Base-by-base conservation (phyloP, 1,140 invertebrate genomes). In the Orussus abietinus region DNA sequence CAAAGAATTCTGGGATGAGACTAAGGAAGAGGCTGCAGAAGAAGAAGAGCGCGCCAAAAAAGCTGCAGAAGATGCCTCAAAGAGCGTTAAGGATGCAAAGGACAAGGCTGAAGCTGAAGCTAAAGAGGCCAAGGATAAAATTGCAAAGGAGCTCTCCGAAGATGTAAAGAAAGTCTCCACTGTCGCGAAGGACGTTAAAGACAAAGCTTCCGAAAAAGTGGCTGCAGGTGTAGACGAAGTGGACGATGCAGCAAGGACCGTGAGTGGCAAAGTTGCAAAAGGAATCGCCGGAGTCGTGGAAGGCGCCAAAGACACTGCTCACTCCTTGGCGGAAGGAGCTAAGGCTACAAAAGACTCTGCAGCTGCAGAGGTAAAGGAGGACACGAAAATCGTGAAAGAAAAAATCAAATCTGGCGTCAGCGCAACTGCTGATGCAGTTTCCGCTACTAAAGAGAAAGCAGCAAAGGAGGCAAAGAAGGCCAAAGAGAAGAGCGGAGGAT, bases 1-100 rank as follows among this genome's bases (percentile, higher is more conserved):
- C 7, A 61, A 60, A n/a, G 49, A 60, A 32, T 49, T 62, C 33
- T 34, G 59, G 10, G 53, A 40, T n/a, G 38, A 44, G 10, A 38
- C 38, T 26, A n/a, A 40, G 42, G 13, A 45, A 14, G 34, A 42
- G 25, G 37, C 9, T 22, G n/a, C 40, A 5, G 12, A 39, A 10
- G 32, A 36, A 12, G 36, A 40, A 36, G 19, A 6, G 25, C 25
- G 17, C n/a, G 29, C 10, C 11, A 11, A 12, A 7, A 32, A 7
- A 13, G 29, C 20, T 9, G 36, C 18, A 3, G 12, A 32, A 32
- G 12, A 7, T 14, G 5, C 31, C 13, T 32, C 31, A 14, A 12
- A 32, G 2, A 32, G 17, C 7, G 9, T 32, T 5, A 4, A 5
- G 13, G 31, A 32, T 9, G 4, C 31, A 13, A 32, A 32, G 12